Conservation (phyloP, 1,140 invertebrate genomes). For the Octopus bimaculoides region DNA sequence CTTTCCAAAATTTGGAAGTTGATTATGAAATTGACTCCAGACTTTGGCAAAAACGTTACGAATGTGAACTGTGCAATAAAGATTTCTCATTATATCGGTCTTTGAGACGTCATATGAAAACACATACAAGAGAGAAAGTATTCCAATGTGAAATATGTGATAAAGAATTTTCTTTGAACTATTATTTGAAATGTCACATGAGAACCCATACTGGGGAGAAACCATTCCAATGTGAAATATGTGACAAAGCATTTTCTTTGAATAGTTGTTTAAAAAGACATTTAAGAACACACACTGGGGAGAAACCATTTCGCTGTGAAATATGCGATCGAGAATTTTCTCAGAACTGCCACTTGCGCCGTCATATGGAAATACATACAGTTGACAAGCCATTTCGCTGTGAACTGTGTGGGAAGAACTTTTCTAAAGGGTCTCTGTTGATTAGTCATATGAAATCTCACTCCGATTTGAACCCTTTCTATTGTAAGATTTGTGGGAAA, state of each 20-base stretch:
- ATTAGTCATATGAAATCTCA: slow-evolving; percentile 19
- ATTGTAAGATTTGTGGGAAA: slow-evolving; percentile 82
- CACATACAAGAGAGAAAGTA: slow-evolving; percentile 62
- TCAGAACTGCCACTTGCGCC: neutral
- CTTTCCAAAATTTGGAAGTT: no score
- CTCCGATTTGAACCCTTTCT: slow-evolving; percentile 42
- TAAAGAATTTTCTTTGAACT: slow-evolving; percentile 29
- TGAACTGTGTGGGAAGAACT: slow-evolving; percentile 84
- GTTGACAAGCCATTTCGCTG: slow-evolving; percentile 86
- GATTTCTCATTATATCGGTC: slow-evolving; percentile 65
- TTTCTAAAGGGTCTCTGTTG: slow-evolving; percentile 67
- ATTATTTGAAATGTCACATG: slow-evolving; percentile 45
- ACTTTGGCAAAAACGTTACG: slow-evolving; percentile 25
- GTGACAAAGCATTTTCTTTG: neutral
- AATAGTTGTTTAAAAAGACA: neutral
- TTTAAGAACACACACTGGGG: neutral
- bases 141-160: slow-evolving; percentile 47
- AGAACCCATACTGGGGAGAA: slow-evolving; percentile 43
- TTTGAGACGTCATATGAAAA: slow-evolving; percentile 74
- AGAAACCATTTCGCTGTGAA: neutral
- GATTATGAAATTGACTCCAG: no score
- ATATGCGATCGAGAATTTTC: neutral
- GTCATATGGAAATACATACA: slow-evolving; percentile 63
- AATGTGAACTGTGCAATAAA: slow-evolving; percentile 59
- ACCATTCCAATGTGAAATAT: slow-evolving; percentile 15